phyloP scores from a whole-genome alignment of 1,140 invertebrate species.

The Eulimnadia texana region DNA sequence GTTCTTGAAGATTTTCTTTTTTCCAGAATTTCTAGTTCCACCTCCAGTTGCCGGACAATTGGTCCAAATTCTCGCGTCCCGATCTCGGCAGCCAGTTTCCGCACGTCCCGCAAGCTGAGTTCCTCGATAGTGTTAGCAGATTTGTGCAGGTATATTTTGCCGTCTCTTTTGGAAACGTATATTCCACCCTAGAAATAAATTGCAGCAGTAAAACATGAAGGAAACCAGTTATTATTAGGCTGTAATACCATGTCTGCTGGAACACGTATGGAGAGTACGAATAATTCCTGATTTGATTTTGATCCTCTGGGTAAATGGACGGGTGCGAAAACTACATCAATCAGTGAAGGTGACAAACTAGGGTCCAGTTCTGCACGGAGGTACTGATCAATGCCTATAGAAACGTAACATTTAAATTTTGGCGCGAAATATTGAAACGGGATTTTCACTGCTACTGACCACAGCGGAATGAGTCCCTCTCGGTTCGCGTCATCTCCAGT shows the following conservation, averaged over 20 bases:
- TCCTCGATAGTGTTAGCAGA: not conserved
- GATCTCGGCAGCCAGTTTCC: not conserved
- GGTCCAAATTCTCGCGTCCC: not conserved
- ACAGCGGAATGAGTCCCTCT: not conserved
- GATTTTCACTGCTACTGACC: not conserved
- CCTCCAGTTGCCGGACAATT: not conserved
- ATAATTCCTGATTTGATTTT: too few species aligned
- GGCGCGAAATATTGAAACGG: too few species aligned
- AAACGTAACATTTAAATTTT: not conserved
- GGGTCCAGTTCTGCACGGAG: not conserved
- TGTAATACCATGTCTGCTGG: too few species aligned
- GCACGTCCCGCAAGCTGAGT: not conserved
- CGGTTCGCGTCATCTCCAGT: not conserved
- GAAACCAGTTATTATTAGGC: too few species aligned
- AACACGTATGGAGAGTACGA: too few species aligned
- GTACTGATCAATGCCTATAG: not conserved
- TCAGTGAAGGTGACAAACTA: not conserved
- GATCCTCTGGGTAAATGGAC: not conserved
- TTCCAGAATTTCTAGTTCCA: not conserved
- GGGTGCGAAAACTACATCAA: not conserved
- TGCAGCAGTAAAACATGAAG: too few species aligned
- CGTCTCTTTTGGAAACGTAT: not conserved
- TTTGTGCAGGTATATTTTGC: not conserved
- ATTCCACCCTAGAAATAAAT: not conserved
- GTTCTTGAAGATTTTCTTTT: too few species aligned